A percentile compares a stretch with the other conserved stretches of the same genome.
These are phyloP conservation scores for Neogale vison DNA, from an alignment of 2,113 vertebrate genomes.

Conservation along the genomic window DNA sequence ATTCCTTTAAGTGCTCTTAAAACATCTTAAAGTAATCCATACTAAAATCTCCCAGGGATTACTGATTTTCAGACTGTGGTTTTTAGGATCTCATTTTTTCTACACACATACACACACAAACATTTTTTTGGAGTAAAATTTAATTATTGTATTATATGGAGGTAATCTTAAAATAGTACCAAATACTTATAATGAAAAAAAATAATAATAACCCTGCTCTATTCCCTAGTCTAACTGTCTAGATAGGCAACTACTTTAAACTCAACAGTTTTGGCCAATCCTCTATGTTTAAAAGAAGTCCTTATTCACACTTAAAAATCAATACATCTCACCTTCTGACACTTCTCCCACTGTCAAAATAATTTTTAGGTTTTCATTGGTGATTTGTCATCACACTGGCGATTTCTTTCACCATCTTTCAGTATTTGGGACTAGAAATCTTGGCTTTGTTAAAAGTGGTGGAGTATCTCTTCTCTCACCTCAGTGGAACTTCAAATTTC, in stretches of 20 bases:
- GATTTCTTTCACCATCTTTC: neutral
- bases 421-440: neutral
- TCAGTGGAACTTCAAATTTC: neutral
- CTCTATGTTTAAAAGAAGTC: neutral
- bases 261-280: neutral
- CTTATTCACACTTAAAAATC: neutral
- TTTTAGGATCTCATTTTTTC: constrained; percentile 10
- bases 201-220: neutral
- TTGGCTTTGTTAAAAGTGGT: neutral
- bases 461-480: neutral
- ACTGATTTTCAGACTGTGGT: neutral
- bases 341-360: neutral
- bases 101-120: neutral
- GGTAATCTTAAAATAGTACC: neutral
- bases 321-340: neutral
- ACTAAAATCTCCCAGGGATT: neutral
- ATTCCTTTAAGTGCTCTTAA: neutral
- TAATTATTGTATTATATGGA: neutral
- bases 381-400: neutral
- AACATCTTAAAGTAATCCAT: neutral
- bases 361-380: neutral
- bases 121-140: neutral
- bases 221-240: neutral
- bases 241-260: neutral
- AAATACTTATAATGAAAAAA: neutral